phyloP scores from a whole-genome alignment of 2,888 invertebrate species.

The Metalampra italica region DNA sequence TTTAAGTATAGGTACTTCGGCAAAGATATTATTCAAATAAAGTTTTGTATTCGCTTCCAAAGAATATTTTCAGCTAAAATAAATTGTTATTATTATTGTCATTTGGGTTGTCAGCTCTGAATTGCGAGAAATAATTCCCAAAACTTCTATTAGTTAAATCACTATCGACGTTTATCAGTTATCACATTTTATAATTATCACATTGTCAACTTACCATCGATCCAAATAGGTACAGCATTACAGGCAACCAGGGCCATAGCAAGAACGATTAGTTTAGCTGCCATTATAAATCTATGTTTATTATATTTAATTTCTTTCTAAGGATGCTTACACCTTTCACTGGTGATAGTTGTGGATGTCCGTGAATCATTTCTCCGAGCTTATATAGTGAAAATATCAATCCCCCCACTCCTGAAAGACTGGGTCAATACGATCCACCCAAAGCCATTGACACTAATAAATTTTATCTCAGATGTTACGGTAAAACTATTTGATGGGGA shows the following conservation, averaged over 20 bases:
- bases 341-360: slow-evolving; percentile 47
- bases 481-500: slow-evolving; percentile 54
- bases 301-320: slow-evolving; percentile 10
- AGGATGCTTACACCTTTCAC: slow-evolving; percentile 49
- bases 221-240: slow-evolving; percentile 51
- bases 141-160: too few species aligned
- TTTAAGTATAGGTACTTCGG: too few species aligned
- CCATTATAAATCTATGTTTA: slow-evolving; percentile 40
- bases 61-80: too few species aligned
- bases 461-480: slow-evolving; percentile 54
- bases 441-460: slow-evolving; percentile 62
- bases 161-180: too few species aligned
- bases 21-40: too few species aligned
- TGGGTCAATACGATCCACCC: slow-evolving; percentile 49
- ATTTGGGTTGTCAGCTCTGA: too few species aligned
- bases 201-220: slow-evolving; percentile 34
- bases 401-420: slow-evolving; percentile 51
- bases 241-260: slow-evolving; percentile 38
- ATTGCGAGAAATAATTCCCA: too few species aligned
- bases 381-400: slow-evolving; percentile 60
- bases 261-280: slow-evolving; percentile 46
- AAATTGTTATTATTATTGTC: too few species aligned
- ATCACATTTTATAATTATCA: too few species aligned
- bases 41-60: too few species aligned
- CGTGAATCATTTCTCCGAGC: slow-evolving; percentile 56